These are phyloP conservation scores for Flabesymbios commensalis DNA, from an alignment of 2,888 invertebrate species.

Conservation along the genomic window DNA sequence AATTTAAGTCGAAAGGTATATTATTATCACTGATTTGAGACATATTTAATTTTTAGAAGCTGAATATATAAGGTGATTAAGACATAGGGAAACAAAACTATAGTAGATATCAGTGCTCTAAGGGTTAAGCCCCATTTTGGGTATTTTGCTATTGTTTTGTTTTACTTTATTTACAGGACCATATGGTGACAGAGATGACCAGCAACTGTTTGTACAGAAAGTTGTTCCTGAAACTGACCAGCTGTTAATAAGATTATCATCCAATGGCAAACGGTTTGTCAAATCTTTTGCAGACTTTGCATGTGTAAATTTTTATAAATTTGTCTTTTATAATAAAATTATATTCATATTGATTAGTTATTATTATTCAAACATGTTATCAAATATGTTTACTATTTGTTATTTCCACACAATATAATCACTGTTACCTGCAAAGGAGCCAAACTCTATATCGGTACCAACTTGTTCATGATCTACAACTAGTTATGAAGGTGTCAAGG, in stretches of 20 bases:
- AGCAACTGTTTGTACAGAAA: slow-evolving; percentile 97
- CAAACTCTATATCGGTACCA: too few species aligned
- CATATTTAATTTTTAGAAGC: too few species aligned
- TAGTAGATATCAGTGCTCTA: too few species aligned
- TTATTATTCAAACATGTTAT: neutral
- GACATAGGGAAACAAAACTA: too few species aligned
- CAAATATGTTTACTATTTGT: neutral
- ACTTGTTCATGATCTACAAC: too few species aligned
- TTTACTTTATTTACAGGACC: slow-evolving; percentile 67
- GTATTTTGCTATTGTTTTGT: too few species aligned
- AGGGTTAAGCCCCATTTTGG: too few species aligned
- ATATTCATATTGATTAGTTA: neutral
- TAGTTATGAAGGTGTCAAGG: too few species aligned
- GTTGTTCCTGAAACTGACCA: slow-evolving; percentile 96
- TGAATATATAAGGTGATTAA: too few species aligned
- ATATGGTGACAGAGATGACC: slow-evolving; percentile 96
- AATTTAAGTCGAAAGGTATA: too few species aligned
- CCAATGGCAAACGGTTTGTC: slow-evolving; percentile 83
- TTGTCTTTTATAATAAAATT: neutral
- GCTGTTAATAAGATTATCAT: slow-evolving; percentile 89
- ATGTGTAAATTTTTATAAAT: neutral
- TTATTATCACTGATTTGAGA: too few species aligned
- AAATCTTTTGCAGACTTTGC: slow-evolving; percentile 24
- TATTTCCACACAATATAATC: neutral
- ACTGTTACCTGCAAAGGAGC: neutral